phyloP scores from a whole-genome alignment of 1,140 invertebrate species.

The Drosophila hydei region DNA sequence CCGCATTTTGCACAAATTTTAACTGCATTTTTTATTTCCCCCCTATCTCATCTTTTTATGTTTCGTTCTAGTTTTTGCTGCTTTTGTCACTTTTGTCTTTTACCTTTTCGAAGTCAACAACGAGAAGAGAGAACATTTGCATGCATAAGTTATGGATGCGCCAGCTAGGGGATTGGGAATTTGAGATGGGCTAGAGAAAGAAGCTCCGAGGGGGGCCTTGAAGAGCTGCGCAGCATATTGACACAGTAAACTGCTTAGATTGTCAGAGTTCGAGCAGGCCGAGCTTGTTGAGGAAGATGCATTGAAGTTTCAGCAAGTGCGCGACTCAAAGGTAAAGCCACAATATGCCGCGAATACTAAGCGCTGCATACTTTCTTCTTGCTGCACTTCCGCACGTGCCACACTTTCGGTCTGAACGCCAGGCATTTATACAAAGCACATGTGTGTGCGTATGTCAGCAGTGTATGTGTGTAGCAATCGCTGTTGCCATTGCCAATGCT shows the following conservation, averaged over 20 bases:
- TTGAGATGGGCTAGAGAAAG: not conserved
- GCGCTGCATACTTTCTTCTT: conserved; percentile 45
- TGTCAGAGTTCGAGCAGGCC: conserved; percentile 77
- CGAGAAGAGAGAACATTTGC: conserved; percentile 59
- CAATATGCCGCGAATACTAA: conserved; percentile 51
- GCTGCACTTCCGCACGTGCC: conserved; percentile 22
- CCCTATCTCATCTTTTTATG: conserved; percentile 21
- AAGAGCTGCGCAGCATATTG: conserved; percentile 76
- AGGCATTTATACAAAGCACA: not conserved
- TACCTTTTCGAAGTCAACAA: conserved; percentile 67
- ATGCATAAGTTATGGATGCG: conserved; percentile 75
- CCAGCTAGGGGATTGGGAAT: conserved; percentile 23
- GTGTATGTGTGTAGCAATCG: conserved; percentile 25
- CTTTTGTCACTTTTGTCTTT: conserved; percentile 55
- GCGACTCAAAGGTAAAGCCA: conserved; percentile 52
- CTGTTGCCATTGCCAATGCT: conserved; percentile 14
- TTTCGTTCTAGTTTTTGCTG: conserved; percentile 9
- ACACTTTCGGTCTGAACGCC: not conserved
- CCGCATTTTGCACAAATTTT: conserved; percentile 73
- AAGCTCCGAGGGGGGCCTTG: conserved; percentile 5
- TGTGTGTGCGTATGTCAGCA: conserved; percentile 1
- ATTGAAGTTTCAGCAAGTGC: conserved; percentile 63
- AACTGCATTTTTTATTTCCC: conserved; percentile 18
- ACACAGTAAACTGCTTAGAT: conserved; percentile 81
- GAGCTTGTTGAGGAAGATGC: conserved; percentile 50